Evolutionary conservation across 2,113 vertebrate species (phyloP), one percentile per base, ranked within the genome.

Genomic region (Sceloporus tristichus): DNA sequence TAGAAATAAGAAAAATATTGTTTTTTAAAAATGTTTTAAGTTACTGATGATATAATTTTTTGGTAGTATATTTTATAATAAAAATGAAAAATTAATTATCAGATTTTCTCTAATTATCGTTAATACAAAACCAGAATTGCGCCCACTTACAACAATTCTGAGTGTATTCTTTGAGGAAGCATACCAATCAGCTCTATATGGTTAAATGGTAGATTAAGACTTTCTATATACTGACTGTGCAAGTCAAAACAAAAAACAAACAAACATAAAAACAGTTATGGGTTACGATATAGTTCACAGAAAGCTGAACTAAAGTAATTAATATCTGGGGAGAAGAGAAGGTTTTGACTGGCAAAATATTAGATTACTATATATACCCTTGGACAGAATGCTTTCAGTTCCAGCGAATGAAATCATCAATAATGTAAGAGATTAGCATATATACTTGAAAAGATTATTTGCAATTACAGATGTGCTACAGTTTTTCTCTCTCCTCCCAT

Each of bases 391-490:
- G 53, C 59, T 48, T 77, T 66, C 48, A 70, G n/a, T 21, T 21
- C 29, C n/a, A 70, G n/a, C 23, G 68, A 84, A 85, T 38, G 4
- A 23, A 75, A 79, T 11, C n/a, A 79, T 70, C 65, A 38, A 29
- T 18, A 79, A 38, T 56, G 38, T 68, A n/a, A 68, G 29, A 78
- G 40, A 68, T 38, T 53, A 27, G 29, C 40, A 79, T 2, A 78
- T 62, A 80, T 62, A 76, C 14, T 79, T 78, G 62, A 38, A 78
- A 66, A 86, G 48, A 86, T 14, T 68, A 78, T 53, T 68, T 21
- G 5, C 68, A 84, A 34, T 29, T 0, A 11, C 9, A 25, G 13
- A 68, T 25, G 4, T 34, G 42, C 48, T 79, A 54, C 23, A 40
- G 13, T 38, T 56, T 71, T 23, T 65, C n/a, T 75, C 25, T 76